These are phyloP conservation scores for Hirtodrosophila histrioides DNA, from an alignment of 2,888 invertebrate genomes.

Conservation along the genomic window DNA sequence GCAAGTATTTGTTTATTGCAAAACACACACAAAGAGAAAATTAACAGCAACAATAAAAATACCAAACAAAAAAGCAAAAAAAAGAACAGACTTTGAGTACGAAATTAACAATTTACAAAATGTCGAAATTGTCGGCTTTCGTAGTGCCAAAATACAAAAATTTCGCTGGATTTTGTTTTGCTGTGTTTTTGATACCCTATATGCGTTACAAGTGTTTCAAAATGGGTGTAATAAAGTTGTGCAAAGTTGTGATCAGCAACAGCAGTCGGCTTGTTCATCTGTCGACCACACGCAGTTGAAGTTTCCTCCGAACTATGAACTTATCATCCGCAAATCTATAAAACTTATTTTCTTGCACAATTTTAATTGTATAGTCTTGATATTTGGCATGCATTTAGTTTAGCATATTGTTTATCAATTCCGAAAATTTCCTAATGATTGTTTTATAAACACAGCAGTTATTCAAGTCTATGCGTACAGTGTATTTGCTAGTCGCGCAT, in stretches of 20 bases:
- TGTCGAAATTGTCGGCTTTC: conserved; percentile 20
- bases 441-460: too few relatives aligned
- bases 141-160: conserved; percentile 5
- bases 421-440: too few relatives aligned
- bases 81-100: conserved; percentile 36
- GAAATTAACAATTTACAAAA: conserved; percentile 50
- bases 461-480: background rate
- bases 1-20: conserved; percentile 74
- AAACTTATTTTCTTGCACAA: too few relatives aligned
- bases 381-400: too few relatives aligned
- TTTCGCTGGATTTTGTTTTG: conserved; percentile 23
- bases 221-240: too few relatives aligned
- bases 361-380: too few relatives aligned
- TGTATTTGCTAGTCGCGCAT: background rate
- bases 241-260: too few relatives aligned
- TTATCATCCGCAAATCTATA: too few relatives aligned
- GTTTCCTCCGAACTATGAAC: too few relatives aligned
- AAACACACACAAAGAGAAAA: conserved; percentile 42
- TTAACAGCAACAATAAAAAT: conserved; percentile 25
- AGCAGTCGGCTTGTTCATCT: too few relatives aligned
- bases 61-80: conserved; percentile 6
- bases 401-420: too few relatives aligned
- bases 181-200: conserved; percentile 9
- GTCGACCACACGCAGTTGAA: too few relatives aligned
- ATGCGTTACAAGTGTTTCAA: background rate